A percentile compares a stretch with the other conserved stretches of the same genome.
Conservation (phyloP, 2,797 vertebrate genomes). For the Coreius guichenoti region DNA sequence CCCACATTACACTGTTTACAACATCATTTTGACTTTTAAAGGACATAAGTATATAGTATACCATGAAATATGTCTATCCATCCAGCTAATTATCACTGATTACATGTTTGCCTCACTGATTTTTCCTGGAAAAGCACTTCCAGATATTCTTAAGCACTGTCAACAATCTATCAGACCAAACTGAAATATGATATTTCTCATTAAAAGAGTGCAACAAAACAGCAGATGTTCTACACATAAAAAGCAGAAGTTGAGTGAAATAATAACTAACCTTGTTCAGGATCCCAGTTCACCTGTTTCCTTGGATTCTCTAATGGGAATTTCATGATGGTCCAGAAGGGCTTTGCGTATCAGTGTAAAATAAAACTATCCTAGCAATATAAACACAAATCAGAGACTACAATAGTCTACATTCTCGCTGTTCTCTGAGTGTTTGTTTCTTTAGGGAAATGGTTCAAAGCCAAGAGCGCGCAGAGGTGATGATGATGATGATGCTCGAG, state of each 20-base stretch:
- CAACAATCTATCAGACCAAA: background rate
- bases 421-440: slow-evolving; percentile 55
- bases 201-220: background rate
- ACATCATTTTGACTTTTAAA: background rate
- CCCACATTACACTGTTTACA: background rate
- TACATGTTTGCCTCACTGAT: background rate
- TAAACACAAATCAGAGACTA: slow-evolving; percentile 57
- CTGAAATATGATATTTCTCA: background rate
- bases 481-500: slow-evolving; percentile 28
- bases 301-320: slow-evolving; percentile 96
- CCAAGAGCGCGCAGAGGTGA: slow-evolving; percentile 12
- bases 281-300: slow-evolving; percentile 98
- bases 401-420: slow-evolving; percentile 66
- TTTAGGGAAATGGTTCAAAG: background rate
- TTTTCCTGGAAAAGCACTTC: background rate
- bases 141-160: background rate
- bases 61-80: background rate
- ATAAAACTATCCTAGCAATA: background rate
- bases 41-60: background rate
- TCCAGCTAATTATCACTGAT: background rate
- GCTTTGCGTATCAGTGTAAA: background rate
- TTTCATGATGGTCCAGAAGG: slow-evolving; percentile 87
- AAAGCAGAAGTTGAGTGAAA: background rate
- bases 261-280: slow-evolving; percentile 88
- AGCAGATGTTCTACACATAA: slow-evolving; percentile 35